Base-by-base conservation (phyloP, 2,113 vertebrate species). In the Ceyx margarethae region DNA sequence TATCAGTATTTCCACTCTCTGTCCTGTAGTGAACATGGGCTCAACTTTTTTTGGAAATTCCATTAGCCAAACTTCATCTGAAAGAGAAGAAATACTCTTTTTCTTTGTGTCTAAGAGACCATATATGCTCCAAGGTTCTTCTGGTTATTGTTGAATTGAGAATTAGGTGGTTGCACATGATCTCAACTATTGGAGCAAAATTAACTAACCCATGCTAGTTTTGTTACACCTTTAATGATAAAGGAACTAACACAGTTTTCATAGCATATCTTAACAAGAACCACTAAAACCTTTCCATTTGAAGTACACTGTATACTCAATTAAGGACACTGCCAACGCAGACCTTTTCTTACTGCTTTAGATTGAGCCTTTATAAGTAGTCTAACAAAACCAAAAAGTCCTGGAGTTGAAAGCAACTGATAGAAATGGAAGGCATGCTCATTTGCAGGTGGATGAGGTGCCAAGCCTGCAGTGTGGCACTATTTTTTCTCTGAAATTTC, bases 291-390 rank as follows among this genome's bases (percentile, higher is more conserved):
- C 28, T 77, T 62, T 40, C 60, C 1, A 0, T 0, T 45, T 19
- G 26, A 90, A 69, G 23, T 17, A 35, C 19, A 31, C 10, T 37
- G 43, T 19, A 8, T 6, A 15, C 25, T 33, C 53, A 4, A 5
- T 21, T 48, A 48, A 33, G 35, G 74, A 42, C 61, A 19, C 57
- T 42, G 45, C 23, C 33, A 85, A 73, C 12, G 42, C 7, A 7
- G 73, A 11, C 13, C 25, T 73, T 10, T 21, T 82, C 50, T 71
- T 31, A 42, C 31, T 48, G 5, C 23, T 40, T 76, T 48, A 35
- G n/a, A 9, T 42, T 0, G 0, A 50, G 67, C 10, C 9, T 28
- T 40, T 64, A 1, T 4, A 75, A 75, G 10, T 5, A 72, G 31
- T 16, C 15, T 25, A 58, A 42, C 18, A 77, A 84, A 67, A 13